Conservation (phyloP, 2,113 vertebrate genomes). For the Hippocampus comes region DNA sequence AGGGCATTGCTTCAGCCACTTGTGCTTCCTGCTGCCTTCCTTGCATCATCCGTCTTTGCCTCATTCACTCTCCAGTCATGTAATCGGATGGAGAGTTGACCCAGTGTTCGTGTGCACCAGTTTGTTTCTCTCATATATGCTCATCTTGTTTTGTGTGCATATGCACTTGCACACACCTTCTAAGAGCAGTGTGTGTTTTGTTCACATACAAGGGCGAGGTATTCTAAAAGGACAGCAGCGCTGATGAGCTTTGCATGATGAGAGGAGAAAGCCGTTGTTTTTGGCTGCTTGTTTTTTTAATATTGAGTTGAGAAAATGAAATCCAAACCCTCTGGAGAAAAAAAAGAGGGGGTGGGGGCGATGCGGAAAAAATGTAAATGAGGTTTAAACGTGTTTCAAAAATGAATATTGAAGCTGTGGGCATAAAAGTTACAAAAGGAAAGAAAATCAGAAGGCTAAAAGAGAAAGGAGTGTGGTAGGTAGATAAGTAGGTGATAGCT, state of each 20-base stretch:
- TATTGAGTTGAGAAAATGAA: constrained; percentile 10
- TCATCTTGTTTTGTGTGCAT: constrained; percentile 25
- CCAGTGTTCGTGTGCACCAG: constrained; percentile 4
- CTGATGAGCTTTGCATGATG: constrained; percentile 29
- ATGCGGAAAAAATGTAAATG: constrained; percentile 23
- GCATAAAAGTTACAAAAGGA: neutral
- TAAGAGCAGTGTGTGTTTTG: constrained; percentile 22
- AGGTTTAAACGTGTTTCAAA: constrained; percentile 29
- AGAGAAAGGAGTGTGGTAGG: constrained; percentile 8
- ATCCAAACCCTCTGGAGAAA: constrained; percentile 13
- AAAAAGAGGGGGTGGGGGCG: constrained; percentile 3
- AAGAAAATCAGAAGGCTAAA: neutral
- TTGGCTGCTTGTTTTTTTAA: constrained; percentile 26
- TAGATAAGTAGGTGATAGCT: neutral
- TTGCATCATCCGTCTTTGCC: constrained; percentile 11
- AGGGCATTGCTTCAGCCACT: constrained; percentile 16
- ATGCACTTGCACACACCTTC: constrained; percentile 16
- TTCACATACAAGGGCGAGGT: constrained; percentile 37
- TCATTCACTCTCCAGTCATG: constrained; percentile 10
- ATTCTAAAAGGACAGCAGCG: constrained; percentile 48
- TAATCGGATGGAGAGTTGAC: neutral
- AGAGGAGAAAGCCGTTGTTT: constrained; percentile 32
- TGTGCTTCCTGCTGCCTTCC: constrained; percentile 28
- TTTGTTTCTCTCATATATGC: constrained; percentile 6
- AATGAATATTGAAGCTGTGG: constrained; percentile 30